Conservation (phyloP, 2,113 vertebrate species). For the Lophura nycthemera region DNA sequence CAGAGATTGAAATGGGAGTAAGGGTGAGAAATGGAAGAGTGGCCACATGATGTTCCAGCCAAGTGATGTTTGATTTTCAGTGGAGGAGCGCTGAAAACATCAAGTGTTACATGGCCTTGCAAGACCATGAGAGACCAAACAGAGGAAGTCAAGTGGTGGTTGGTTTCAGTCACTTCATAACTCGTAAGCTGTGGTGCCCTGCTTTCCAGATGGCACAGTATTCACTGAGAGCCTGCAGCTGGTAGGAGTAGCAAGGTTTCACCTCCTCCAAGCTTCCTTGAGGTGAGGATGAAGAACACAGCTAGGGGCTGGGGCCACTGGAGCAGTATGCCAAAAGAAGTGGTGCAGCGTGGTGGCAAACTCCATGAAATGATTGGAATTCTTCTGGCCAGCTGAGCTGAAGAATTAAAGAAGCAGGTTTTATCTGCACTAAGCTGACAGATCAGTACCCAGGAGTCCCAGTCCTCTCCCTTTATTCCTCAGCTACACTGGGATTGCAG, state of each 20-base stretch:
- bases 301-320: not conserved
- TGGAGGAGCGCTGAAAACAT: not conserved
- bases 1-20: not conserved
- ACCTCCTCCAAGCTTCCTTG: not conserved
- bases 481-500: not conserved
- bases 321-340: not conserved
- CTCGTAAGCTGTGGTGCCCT: not conserved
- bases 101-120: not conserved
- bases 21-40: not conserved
- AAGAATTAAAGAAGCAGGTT: not conserved
- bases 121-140: not conserved
- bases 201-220: not conserved
- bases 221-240: not conserved
- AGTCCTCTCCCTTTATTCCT: not conserved
- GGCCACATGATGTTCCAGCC: not conserved
- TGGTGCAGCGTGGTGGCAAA: not conserved
- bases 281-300: not conserved
- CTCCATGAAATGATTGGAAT: not conserved
- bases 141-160: not conserved
- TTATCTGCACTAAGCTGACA: not conserved
- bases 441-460: not conserved
- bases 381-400: not conserved
- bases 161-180: not conserved
- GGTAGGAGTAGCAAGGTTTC: not conserved
- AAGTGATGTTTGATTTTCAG: not conserved